Conservation (phyloP, 2,888 invertebrate species). For the Ormia ochracea region DNA sequence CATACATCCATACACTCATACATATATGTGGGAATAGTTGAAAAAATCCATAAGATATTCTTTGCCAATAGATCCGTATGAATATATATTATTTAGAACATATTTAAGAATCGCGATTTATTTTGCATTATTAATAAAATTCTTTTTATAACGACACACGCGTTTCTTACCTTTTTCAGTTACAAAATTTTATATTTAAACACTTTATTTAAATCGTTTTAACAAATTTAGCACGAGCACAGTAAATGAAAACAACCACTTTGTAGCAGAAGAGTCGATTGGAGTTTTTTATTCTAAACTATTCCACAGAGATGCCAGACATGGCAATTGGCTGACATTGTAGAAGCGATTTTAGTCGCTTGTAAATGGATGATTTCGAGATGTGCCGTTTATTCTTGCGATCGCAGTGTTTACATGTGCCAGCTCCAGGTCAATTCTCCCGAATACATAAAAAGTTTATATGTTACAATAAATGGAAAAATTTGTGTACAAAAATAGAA, state of each 20-base stretch:
- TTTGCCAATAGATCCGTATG: slow-evolving; percentile 6
- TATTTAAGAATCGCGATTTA: not conserved
- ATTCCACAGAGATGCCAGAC: not conserved
- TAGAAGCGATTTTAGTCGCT: not conserved
- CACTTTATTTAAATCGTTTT: slow-evolving; percentile 20
- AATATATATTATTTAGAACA: not conserved
- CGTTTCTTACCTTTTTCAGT: slow-evolving; percentile 12
- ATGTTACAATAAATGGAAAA: too few relatives aligned
- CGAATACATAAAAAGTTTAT: too few relatives aligned
- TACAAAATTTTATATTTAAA: slow-evolving; percentile 5
- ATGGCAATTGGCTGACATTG: not conserved
- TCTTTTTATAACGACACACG: not conserved
- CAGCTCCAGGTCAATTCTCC: too few relatives aligned
- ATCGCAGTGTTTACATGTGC: too few relatives aligned
- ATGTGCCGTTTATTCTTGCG: too few relatives aligned
- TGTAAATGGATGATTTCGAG: too few relatives aligned
- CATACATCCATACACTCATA: too few relatives aligned
- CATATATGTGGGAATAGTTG: too few relatives aligned
- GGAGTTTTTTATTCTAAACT: slow-evolving; percentile 19
- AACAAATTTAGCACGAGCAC: slow-evolving; percentile 28
- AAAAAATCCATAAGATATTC: slow-evolving; percentile 33
- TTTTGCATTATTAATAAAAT: not conserved
- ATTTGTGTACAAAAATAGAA: too few relatives aligned
- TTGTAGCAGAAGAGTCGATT: slow-evolving; percentile 15
- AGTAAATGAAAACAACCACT: slow-evolving; percentile 54